These are phyloP conservation scores for Gyps fulvus DNA, from an alignment of 2,113 vertebrate genomes.

Conservation along the genomic window DNA sequence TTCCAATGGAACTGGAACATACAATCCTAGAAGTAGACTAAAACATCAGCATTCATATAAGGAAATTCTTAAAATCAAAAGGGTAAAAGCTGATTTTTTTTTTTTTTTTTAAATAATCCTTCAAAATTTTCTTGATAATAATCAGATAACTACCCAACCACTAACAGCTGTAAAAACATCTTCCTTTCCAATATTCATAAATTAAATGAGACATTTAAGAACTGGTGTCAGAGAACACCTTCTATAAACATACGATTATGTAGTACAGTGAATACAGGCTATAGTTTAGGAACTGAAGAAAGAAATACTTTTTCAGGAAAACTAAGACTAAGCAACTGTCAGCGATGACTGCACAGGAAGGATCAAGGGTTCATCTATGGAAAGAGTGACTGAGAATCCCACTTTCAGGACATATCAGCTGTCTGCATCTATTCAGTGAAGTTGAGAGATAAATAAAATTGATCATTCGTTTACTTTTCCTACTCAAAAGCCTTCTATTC, in stretches of 20 bases:
- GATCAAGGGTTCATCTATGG: neutral
- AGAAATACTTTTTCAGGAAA: neutral
- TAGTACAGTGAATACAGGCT: neutral
- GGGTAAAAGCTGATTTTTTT: neutral
- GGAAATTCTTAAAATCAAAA: neutral
- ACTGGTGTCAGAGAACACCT: neutral
- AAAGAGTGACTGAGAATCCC: neutral
- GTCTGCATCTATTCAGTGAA: neutral
- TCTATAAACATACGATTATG: neutral
- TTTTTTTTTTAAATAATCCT: neutral
- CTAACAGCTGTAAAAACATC: neutral
- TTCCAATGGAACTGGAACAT: neutral
- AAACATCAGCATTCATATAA: neutral
- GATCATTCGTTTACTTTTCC: neutral
- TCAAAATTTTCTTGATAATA: neutral
- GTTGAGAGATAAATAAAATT: neutral
- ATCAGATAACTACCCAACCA: neutral
- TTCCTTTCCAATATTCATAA: neutral
- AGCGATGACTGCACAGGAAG: neutral
- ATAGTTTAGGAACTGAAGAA: neutral
- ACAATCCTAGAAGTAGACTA: neutral
- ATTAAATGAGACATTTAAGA: neutral
- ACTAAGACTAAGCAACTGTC: neutral
- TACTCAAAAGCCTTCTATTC: neutral
- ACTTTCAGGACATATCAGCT: neutral